phyloP scores from a whole-genome alignment of 2,888 invertebrate species.

The Hydroisotoma schaefferi region DNA sequence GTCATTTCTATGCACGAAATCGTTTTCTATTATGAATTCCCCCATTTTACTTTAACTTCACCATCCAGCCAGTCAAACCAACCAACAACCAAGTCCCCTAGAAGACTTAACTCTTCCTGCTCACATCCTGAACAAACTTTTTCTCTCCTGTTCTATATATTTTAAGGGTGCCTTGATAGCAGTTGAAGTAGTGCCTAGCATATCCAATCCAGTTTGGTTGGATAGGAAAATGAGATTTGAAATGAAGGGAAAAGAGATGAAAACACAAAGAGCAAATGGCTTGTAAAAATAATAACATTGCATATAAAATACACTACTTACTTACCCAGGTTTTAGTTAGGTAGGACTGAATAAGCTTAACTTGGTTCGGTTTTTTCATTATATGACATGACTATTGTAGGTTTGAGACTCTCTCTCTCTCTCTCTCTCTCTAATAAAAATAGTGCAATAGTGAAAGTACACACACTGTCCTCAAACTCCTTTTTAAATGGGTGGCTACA shows the following conservation, averaged over 20 bases:
- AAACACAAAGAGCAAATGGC: conserved; percentile 49
- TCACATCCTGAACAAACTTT: conserved; percentile 25
- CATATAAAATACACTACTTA: conserved; percentile 49
- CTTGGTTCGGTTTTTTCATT: neutral
- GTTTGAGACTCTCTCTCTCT: conserved; percentile 25
- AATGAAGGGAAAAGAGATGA: conserved; percentile 47
- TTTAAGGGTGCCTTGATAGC: neutral
- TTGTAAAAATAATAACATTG: conserved; percentile 50
- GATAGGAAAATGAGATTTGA: conserved; percentile 49
- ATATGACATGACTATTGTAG: conserved; percentile 9
- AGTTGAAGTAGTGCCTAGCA: conserved; percentile 14
- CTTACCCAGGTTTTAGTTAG: neutral
- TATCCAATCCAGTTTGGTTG: conserved; percentile 43
- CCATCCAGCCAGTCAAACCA: neutral
- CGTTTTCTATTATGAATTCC: conserved; percentile 48
- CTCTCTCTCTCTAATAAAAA: conserved; percentile 13
- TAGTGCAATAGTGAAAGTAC: no score
- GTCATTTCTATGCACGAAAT: conserved; percentile 49
- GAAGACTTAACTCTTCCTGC: conserved; percentile 7
- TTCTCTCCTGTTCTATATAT: conserved; percentile 15
- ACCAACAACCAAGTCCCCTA: neutral
- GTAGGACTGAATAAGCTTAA: neutral
- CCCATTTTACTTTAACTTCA: conserved; percentile 24
- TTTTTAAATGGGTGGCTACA: no score
- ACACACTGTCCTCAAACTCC: no score